Base-by-base conservation (phyloP, 2,797 vertebrate genomes). In the Notolabrus celidotus region DNA sequence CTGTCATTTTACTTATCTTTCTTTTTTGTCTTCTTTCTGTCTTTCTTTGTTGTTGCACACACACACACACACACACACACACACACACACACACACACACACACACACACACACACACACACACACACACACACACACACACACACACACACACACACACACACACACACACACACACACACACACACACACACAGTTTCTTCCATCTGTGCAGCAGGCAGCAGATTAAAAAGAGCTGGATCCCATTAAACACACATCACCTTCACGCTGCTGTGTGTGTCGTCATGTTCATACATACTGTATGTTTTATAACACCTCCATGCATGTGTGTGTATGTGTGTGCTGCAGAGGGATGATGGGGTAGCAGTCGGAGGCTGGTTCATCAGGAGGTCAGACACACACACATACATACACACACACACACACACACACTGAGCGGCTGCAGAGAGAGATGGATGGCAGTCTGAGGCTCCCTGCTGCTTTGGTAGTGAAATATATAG, bases 211-310 rank as follows among this genome's bases (percentile, higher is more conserved):
- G 66, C 64, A 75, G 74, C 62, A 82, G 79, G 65, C 79, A 71
- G 71, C 71, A 76, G 77, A 83, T 83, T 85, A 69, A 75, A 85
- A 80, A 59, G 46, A 86, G 42, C 76, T 86, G 79, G 67, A 75
- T 76, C 63, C 66, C 74, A 88, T 88, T 83, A 86, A 77, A 86
- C 53, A 85, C 81, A 85, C 73, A 87, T 89, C 84, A 85, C 66
- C 75, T 80, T 80, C 77, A 74, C 74, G 22, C 71, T 42, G 73
- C 45, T 72, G 57, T 58, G 59, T 33, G 77, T 67, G 50, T 82
- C 47, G 8, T 80, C 78, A 79, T 83, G 42, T 70, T 74, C 80
- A 83, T 75, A 41, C 70, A 81, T 68, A 68, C 81, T 78, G 61
- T 75, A 77, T 66, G 67, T 71, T 76, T 86, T 83, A 75, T 74